Evolutionary conservation across 2,797 vertebrate species (phyloP), one percentile per base, ranked within the genome.

Genomic region (Craterocephalus amniculus): DNA sequence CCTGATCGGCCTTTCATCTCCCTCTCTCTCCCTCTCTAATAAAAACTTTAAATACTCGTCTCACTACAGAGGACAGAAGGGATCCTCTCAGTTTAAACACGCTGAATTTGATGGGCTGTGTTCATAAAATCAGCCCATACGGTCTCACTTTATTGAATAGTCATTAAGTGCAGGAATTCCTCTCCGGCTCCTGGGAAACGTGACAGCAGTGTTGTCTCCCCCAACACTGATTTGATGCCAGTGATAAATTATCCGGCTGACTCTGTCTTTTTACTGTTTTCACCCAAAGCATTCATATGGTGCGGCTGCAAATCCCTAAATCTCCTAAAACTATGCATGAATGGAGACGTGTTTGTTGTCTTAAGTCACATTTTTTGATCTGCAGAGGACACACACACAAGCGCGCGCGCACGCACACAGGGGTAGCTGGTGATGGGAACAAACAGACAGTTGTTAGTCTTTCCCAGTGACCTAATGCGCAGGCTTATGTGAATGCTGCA

Each of bases 401-500:
- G 54, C 74, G 76, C 74, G 72, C 76, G 79, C 57, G 70, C 80
- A 78, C 55, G 79, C 76, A 77, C 58, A 56, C 57, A 58, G 27
- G 56, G 67, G 52, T 80, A 80, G 81, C 85, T 83, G 84, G 86
- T 87, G 89, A 90, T 89, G 89, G 90, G 89, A 91, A 92, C 90
- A 92, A 92, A 91, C 83, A 91, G 88, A 88, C 89, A 89, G 91
- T 92, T 92, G 91, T 91, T 93, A 88, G 92, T 88, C 85, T 89
- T 84, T 89, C 87, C 84, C 87, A 86, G 89, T 92, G 92, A 92
- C 89, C 90, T 92, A 91, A 92, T 92, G 90, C 82, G 72, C 87
- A 90, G 90, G 89, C 88, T 88, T 86, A 83, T 92, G 89, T 87
- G 91, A 91, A 87, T 70, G 90, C 87, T 83, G 81, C 88, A 83